Conservation (phyloP, 2,797 vertebrate species). For the Sebastes oblongus region DNA sequence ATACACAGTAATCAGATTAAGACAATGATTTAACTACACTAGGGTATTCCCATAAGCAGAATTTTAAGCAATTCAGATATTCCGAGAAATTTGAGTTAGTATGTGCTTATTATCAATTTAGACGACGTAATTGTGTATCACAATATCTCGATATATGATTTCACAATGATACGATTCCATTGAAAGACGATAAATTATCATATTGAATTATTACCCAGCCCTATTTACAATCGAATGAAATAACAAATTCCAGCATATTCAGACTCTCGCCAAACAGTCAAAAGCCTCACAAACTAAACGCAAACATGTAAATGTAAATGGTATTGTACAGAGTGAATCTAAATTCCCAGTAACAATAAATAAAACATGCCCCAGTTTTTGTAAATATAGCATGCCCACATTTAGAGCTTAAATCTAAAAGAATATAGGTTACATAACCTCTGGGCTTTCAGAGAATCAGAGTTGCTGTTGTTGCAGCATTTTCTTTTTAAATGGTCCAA, state of each 20-base stretch:
- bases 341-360: neutral
- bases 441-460: neutral
- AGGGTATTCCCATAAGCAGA: too few species aligned
- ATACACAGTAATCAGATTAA: too few species aligned
- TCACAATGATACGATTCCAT: accelerated
- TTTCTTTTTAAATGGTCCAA: neutral
- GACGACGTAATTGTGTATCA: too few species aligned
- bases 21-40: too few species aligned
- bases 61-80: too few species aligned
- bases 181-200: too few species aligned
- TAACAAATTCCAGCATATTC: neutral
- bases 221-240: neutral
- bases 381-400: neutral
- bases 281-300: neutral
- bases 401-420: neutral
- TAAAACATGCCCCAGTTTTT: neutral
- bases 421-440: neutral
- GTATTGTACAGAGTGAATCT: neutral
- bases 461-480: neutral
- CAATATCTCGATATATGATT: too few species aligned
- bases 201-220: too few species aligned
- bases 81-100: too few species aligned
- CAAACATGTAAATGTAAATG: neutral
- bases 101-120: too few species aligned
- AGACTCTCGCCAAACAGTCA: neutral